Evolutionary conservation across 2,888 invertebrate species (phyloP).

Genomic region (Fragum fragum): DNA sequence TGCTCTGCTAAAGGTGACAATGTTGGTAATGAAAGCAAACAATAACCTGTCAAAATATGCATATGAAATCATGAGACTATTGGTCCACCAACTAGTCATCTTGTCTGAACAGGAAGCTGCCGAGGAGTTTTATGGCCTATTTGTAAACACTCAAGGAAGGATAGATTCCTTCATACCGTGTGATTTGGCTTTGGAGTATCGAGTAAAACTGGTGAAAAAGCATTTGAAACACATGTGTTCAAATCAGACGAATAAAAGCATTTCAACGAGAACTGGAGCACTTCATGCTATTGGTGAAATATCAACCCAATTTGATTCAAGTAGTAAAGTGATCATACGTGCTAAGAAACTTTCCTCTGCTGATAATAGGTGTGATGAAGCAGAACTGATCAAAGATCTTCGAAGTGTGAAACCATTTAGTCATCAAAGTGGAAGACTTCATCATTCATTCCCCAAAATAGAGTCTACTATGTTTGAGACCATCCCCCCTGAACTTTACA

Average conservation of each 20-base stretch:
- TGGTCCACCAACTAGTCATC: background rate
- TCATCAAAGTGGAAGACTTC: no score
- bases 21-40: slow-evolving; percentile 17
- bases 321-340: no score
- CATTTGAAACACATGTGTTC: slow-evolving; percentile 4
- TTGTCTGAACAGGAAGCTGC: slow-evolving; percentile 10
- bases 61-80: background rate
- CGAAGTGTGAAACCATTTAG: no score
- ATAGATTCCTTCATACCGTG: slow-evolving; percentile 1
- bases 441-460: no score
- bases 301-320: no score
- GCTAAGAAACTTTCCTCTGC: no score
- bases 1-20: background rate
- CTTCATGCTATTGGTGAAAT: no score
- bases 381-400: no score
- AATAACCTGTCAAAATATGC: slow-evolving; percentile 23
- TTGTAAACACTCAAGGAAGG: slow-evolving; percentile 27
- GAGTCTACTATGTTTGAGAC: no score
- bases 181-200: slow-evolving; percentile 17
- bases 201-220: slow-evolving; percentile 14
- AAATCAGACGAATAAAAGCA: slow-evolving; percentile 1
- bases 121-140: slow-evolving; percentile 24
- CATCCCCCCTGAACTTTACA: no score
- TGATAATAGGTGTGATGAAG: no score
- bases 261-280: background rate